phyloP scores from a whole-genome alignment of 2,888 invertebrate species.

The Amblyjoppa proteus region DNA sequence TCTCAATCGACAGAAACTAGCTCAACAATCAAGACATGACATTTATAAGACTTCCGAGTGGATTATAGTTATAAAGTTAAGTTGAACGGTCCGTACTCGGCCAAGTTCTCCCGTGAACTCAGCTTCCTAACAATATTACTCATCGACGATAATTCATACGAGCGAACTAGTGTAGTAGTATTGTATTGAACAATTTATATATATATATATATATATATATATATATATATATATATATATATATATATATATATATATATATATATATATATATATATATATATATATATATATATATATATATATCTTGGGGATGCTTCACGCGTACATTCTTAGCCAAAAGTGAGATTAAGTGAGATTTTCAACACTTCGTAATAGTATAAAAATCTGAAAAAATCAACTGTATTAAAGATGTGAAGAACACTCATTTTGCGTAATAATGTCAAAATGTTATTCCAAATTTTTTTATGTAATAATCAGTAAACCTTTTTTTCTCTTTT shows the following conservation, averaged over 20 bases:
- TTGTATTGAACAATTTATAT: constrained; percentile 15
- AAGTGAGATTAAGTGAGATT: too few relatives aligned
- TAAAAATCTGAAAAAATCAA: too few relatives aligned
- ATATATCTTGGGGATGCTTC: not conserved
- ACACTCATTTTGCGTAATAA: too few relatives aligned
- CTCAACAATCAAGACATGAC: constrained; percentile 68
- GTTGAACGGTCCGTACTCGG: constrained; percentile 38
- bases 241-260: too few relatives aligned
- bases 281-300: too few relatives aligned
- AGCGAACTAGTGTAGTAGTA: constrained; percentile 41
- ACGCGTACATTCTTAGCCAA: too few relatives aligned
- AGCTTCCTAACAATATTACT: constrained; percentile 65
- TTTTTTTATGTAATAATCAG: too few relatives aligned
- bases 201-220: not conserved
- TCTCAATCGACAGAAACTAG: constrained; percentile 45
- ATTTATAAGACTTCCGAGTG: constrained; percentile 67
- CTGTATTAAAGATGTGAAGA: too few relatives aligned
- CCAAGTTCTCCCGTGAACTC: constrained; percentile 27
- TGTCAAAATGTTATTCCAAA: too few relatives aligned
- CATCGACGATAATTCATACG: constrained; percentile 54
- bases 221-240: not conserved
- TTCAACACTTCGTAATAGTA: too few relatives aligned
- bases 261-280: too few relatives aligned
- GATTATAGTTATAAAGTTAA: constrained; percentile 49
- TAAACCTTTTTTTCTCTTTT: too few relatives aligned